These are phyloP conservation scores for Bombus superbus DNA, from an alignment of 1,140 invertebrate species.

Conservation along the genomic window DNA sequence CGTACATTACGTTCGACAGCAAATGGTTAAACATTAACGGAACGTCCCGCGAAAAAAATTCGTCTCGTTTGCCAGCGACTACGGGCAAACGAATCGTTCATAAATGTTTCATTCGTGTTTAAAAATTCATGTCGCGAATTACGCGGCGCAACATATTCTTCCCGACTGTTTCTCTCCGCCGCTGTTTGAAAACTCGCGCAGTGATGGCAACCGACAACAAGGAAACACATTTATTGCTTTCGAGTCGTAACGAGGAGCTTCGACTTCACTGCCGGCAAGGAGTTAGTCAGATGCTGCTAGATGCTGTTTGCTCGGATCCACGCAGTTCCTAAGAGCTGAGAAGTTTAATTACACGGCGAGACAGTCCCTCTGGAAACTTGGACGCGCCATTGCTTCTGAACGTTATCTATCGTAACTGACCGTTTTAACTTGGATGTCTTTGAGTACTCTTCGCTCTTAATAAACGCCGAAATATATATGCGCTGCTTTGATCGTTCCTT, in stretches of 20 bases:
- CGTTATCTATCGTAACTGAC: background rate
- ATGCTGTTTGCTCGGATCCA: constrained; percentile 46
- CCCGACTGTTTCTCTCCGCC: background rate
- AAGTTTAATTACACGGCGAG: constrained; percentile 65
- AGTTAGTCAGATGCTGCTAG: constrained; percentile 12
- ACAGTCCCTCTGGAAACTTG: constrained; percentile 49
- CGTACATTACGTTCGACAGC: background rate
- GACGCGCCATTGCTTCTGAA: background rate
- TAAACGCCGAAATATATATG: background rate
- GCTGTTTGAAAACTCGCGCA: background rate
- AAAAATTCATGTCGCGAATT: constrained; percentile 5
- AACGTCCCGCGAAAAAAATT: background rate
- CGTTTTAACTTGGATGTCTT: background rate
- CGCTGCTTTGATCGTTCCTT: background rate
- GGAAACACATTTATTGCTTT: background rate
- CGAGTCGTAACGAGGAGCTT: background rate
- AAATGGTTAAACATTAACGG: constrained; percentile 1
- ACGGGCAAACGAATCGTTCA: background rate
- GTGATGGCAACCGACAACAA: background rate
- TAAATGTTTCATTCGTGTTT: constrained; percentile 10
- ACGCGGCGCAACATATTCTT: background rate
- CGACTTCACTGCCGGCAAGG: constrained; percentile 33
- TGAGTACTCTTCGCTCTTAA: background rate
- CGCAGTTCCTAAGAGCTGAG: constrained; percentile 33
- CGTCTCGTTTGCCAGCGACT: background rate